Evolutionary conservation across 1,140 invertebrate species (phyloP), one percentile per base, ranked within the genome.

Genomic region (Rhizoglyphus robini): DNA sequence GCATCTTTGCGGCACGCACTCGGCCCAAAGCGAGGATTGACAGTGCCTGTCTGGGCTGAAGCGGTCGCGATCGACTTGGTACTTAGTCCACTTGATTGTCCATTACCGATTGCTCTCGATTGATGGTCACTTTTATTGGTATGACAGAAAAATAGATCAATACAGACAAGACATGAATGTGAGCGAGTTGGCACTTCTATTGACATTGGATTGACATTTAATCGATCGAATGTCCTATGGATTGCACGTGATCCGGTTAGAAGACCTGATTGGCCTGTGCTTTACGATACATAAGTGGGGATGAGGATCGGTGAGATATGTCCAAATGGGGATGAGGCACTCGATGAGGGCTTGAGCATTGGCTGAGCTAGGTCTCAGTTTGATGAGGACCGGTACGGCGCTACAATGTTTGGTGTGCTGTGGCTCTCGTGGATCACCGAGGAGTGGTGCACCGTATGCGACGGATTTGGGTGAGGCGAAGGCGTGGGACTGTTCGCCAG

Each of bases 341-440:
- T n/a, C n/a, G n/a, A n/a, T n/a, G n/a, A n/a, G n/a, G n/a, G n/a
- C n/a, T n/a, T n/a, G n/a, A n/a, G n/a, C n/a, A n/a, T n/a, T n/a
- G n/a, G n/a, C n/a, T n/a, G n/a, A n/a, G n/a, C n/a, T n/a, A n/a
- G n/a, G n/a, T n/a, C n/a, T 54, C 20, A 54, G 20, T 54, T 54
- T 8, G 51, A 54, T 15, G 51, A 54, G 8, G 51, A 54, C 31
- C 51, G 51, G 23, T 54, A 54, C 15, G 51, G 51, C 15, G 51
- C 20, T 15, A 54, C 51, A 8, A 54, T 54, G 20, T 20, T n/a
- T n/a, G n/a, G 18, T 11, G 18, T 41, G 8, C 36, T 11, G 27
- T 60, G 58, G 29, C 58, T 60, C 27, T 60, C 58, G 29, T 60
- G 58, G n/a, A 60, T 60, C 29, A 60, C 58, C 15, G 58, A 60